Base-by-base conservation (phyloP, 2,888 invertebrate genomes). In the Caenorhabditis sulstoni region DNA sequence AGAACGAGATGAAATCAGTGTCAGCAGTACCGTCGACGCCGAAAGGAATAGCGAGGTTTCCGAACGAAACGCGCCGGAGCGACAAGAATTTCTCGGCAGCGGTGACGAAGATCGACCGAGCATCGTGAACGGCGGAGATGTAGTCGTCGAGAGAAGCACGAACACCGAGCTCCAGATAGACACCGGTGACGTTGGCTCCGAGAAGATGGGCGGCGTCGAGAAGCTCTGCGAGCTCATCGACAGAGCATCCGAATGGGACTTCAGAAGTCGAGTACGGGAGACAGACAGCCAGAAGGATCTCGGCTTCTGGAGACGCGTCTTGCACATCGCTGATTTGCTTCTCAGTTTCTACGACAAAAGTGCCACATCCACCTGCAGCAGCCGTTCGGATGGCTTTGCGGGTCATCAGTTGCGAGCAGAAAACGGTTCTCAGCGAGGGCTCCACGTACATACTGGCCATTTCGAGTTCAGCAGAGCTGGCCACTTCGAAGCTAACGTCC, bases 401-500 rank as follows among this genome's bases (percentile, higher is more conserved):
- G 5, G 81, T 84, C 76, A 78, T 66, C 41, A 84, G 12, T 3
- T 74, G 79, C 2, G 70, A 67, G 58, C 67, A 62, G 52, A 77
- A 74, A 8, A 84, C 45, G 14, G 81, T 52, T 44, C 78, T 62
- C 11, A 67, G 41, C 3, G 29, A 5, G 4, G 79, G 62, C 18
- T 82, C 75, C 12, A 81, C 71, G 39, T 78, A 59, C 7, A 61
- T 37, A 14, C 41, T 35, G 11, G 70, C 79, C 74, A 80, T 47
- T 53, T 62, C 65, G 18, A 80, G 58, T 39, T 83, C 83, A 3
- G 52, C 39, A 0, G 65, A 49, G 50, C 73, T 81, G 14, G 77
- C 29, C 16, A 81, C 98, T 92, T 98, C 98, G 92, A 99, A 99
- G 81, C 95, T 94, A 49, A 94, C 93, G 50, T 97, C 97, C 85